Conservation (phyloP, 2,113 vertebrate species). For the Tonatia bakeri region DNA sequence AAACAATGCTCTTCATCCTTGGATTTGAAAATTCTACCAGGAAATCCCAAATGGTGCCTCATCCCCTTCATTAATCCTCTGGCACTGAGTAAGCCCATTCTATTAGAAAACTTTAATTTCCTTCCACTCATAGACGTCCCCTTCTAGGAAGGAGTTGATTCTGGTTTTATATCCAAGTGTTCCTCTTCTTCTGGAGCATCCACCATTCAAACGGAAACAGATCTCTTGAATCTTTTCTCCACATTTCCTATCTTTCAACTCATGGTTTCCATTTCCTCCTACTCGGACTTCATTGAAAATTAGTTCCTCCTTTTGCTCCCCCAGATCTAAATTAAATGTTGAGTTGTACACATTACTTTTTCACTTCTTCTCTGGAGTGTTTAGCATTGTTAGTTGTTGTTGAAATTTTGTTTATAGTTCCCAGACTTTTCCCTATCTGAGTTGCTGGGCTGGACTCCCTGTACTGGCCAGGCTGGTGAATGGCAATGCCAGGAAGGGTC, state of each 20-base stretch:
- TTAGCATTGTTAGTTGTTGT: not conserved
- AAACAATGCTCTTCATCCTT: not conserved
- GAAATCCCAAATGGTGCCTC: not conserved
- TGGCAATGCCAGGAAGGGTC: not conserved
- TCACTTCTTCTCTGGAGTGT: not conserved
- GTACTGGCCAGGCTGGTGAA: not conserved
- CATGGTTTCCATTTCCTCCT: not conserved
- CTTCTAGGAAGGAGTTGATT: fast-evolving
- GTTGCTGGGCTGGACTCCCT: not conserved
- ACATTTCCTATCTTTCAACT: not conserved
- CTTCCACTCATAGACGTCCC: not conserved
- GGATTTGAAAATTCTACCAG: not conserved
- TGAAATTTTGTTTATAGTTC: not conserved
- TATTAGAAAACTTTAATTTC: not conserved
- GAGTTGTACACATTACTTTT: not conserved
- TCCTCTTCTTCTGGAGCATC: no score
- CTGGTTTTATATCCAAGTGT: not conserved
- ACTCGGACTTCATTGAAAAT: not conserved
- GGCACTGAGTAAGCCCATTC: not conserved
- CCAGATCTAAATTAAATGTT: not conserved
- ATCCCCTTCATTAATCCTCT: not conserved
- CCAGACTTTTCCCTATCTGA: not conserved
- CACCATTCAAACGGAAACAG: not conserved
- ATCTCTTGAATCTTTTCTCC: not conserved
- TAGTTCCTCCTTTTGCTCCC: not conserved